Base-by-base conservation (phyloP, 2,113 vertebrate species). In the Petromus typicus region DNA sequence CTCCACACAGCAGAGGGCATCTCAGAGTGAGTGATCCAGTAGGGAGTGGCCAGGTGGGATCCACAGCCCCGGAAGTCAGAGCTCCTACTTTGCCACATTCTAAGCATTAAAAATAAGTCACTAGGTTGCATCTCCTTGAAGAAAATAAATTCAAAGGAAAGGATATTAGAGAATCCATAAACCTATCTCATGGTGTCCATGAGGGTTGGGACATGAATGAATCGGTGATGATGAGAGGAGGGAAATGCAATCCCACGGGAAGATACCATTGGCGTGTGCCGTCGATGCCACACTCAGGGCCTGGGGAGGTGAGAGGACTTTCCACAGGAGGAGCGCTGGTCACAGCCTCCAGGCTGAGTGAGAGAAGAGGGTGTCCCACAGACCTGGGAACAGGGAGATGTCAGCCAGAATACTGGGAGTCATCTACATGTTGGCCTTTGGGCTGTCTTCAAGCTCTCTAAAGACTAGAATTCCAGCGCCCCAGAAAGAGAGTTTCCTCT, bases 41-140 rank as follows among this genome's bases (percentile, higher is more conserved):
- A 43, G 17, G 25, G 32, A 67, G 48, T 27, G 25, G 30, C 54
- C n/a, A 23, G 8, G 10, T 13, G 8, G 66, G 30, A 25, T 32
- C 13, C 4, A 4, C 48, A 2, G 16, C 40, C 30, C 79, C 18
- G 27, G 76, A 59, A 79, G 51, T 25, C 10, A 32, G n/a, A 6
- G 20, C 0, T 8, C n/a, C 8, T 13, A 2, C 30, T 40, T 34
- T 30, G 32, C 45, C 3, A 27, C 17, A 0, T 17, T 54, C 32
- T 18, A 0, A 16, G 69, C 16, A 13, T n/a, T 25, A 23, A 2
- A 64, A 64, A 85, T 12, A 27, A 43, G 54, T 16, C 43, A 4
- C 27, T 11, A 18, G 8, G 32, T 6, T 7, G 11, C 7, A n/a
- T 16, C 76, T 10, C 0, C 0, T 43, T 32, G 32, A 32, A 17